phyloP scores from a whole-genome alignment of 1,140 invertebrate genomes.

The Dreissena rostriformis region DNA sequence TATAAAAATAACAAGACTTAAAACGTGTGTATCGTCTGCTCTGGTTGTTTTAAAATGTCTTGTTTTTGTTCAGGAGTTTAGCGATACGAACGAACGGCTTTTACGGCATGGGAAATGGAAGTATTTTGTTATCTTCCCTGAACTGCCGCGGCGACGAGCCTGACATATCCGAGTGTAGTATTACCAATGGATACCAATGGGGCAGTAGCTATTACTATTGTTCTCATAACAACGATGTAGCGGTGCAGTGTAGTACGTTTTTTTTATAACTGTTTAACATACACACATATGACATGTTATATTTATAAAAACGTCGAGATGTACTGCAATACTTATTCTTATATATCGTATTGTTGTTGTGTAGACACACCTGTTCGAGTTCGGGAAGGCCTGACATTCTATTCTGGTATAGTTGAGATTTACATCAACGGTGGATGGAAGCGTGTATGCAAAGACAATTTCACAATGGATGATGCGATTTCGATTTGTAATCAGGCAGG shows the following conservation, averaged over 20 bases:
- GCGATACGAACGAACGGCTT: background rate
- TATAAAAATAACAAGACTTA: no score
- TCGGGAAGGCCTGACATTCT: background rate
- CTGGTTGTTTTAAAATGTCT: background rate
- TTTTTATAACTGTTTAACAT: background rate
- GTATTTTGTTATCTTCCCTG: background rate
- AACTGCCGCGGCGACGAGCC: background rate
- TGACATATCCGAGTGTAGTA: background rate
- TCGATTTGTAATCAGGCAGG: background rate
- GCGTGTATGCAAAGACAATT: slow-evolving; percentile 1
- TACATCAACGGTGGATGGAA: background rate
- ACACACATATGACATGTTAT: no score
- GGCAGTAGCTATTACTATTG: background rate
- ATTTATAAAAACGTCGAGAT: background rate
- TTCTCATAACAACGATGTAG: background rate
- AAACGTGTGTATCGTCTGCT: no score
- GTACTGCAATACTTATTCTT: background rate
- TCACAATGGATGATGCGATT: background rate
- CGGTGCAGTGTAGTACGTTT: slow-evolving; percentile 3
- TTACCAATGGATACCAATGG: background rate
- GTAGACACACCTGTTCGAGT: background rate
- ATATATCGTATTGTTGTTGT: background rate
- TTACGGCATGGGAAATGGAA: background rate
- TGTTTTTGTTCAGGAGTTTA: background rate
- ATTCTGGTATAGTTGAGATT: background rate